A percentile compares a stretch with the other conserved stretches of the same genome.
These are phyloP conservation scores for Drosophila nigritarsus DNA, from an alignment of 2,888 invertebrate species.

Conservation along the genomic window DNA sequence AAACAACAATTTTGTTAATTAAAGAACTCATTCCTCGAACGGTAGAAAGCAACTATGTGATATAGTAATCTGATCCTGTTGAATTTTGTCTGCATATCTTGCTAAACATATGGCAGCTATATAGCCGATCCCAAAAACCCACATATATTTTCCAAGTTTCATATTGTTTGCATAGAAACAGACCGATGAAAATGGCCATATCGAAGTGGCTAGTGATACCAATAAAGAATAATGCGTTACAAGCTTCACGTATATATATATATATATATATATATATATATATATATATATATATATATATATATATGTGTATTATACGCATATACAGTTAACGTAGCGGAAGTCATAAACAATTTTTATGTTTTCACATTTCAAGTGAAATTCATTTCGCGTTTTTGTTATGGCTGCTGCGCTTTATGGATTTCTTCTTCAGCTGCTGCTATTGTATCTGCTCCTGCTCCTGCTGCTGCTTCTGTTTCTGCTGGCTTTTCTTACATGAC, in stretches of 20 bases:
- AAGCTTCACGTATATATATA: neutral
- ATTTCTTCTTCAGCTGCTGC: slow-evolving; percentile 54
- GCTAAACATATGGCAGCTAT: neutral
- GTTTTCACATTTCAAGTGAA: slow-evolving; percentile 80
- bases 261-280: neutral
- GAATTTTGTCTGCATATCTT: neutral
- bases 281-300: neutral
- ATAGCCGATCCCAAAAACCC: too few species aligned
- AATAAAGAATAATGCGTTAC: neutral
- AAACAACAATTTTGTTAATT: neutral
- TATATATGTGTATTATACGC: neutral
- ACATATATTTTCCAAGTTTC: too few species aligned
- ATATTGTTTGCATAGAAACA: too few species aligned
- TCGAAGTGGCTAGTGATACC: neutral
- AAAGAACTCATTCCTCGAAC: neutral
- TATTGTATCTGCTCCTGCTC: slow-evolving; percentile 29
- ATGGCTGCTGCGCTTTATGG: slow-evolving; percentile 77
- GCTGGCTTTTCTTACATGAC: slow-evolving; percentile 55
- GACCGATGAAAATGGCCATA: neutral
- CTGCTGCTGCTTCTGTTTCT: slow-evolving; percentile 28
- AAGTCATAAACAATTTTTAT: slow-evolving; percentile 80
- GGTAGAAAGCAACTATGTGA: neutral
- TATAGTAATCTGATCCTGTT: neutral
- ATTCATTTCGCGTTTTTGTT: slow-evolving; percentile 80
- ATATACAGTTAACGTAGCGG: slow-evolving; percentile 63